A percentile compares a stretch with the other conserved stretches of the same genome.
phyloP scores from a whole-genome alignment of 2,888 invertebrate species.

The Caenorhabditis sp. region DNA sequence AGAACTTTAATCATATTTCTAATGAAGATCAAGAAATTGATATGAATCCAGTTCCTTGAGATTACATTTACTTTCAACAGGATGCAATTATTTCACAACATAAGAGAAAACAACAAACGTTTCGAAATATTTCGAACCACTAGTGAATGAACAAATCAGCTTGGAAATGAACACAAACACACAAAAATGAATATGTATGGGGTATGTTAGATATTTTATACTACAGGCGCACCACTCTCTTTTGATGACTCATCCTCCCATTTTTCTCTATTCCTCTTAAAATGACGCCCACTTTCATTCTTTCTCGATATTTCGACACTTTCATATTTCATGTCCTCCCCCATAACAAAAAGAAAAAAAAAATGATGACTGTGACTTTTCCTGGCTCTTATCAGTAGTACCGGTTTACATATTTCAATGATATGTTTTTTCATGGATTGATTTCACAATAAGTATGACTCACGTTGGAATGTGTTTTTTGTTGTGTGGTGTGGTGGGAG shows the following conservation, averaged over 20 bases:
- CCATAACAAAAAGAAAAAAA: background rate
- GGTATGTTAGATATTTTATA: background rate
- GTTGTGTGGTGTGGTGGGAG: background rate
- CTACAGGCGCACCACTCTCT: background rate
- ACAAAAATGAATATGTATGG: background rate
- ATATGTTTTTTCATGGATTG: background rate
- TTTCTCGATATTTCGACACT: background rate
- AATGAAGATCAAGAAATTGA: too few relatives aligned
- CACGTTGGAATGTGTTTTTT: background rate
- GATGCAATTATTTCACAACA: background rate
- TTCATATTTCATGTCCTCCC: background rate
- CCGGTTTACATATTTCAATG: background rate
- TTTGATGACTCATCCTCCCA: background rate
- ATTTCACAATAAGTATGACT: background rate
- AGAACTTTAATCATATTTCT: too few relatives aligned
- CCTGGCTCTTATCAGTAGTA: background rate
- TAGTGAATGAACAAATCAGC: background rate
- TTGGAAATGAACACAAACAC: background rate
- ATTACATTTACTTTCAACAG: too few relatives aligned
- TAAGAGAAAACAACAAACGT: background rate
- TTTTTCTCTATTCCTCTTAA: background rate
- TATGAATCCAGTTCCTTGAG: too few relatives aligned
- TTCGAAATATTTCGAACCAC: background rate
- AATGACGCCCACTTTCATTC: background rate
- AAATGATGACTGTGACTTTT: background rate